phyloP scores from a whole-genome alignment of 2,113 vertebrate species.

The Dissostichus mawsoni region DNA sequence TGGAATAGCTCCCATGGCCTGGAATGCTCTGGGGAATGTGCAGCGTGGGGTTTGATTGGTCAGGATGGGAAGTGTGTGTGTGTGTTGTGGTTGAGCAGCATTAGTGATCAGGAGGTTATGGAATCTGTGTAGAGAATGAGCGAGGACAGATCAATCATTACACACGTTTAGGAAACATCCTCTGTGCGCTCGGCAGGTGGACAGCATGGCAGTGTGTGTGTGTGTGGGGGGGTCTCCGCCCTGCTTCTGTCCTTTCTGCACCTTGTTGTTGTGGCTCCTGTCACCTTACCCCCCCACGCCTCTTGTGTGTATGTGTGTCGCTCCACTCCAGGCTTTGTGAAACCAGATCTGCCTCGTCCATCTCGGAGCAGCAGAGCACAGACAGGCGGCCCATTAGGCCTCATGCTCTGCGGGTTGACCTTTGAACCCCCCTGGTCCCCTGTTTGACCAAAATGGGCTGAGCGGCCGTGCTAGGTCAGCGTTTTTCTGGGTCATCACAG shows the following conservation, averaged over 20 bases:
- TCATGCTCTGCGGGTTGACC: slow-evolving; percentile 74
- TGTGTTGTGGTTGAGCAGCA: slow-evolving; percentile 28
- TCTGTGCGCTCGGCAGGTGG: slow-evolving; percentile 69
- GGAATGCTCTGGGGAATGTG: slow-evolving; percentile 80
- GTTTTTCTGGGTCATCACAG: slow-evolving; percentile 73
- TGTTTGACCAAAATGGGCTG: slow-evolving; percentile 70
- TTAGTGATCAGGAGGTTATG: slow-evolving; percentile 55
- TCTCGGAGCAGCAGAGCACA: slow-evolving; percentile 73
- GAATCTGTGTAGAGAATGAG: slow-evolving; percentile 66
- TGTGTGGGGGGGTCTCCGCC: slow-evolving; percentile 24
- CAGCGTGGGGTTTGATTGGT: slow-evolving; percentile 53
- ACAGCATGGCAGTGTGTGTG: slow-evolving; percentile 52
- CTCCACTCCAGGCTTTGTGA: slow-evolving; percentile 72
- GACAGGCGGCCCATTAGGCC: slow-evolving; percentile 77
- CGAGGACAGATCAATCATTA: slow-evolving; percentile 71
- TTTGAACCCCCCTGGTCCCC: slow-evolving; percentile 65
- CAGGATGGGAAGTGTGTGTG: slow-evolving; percentile 35
- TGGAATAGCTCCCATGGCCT: slow-evolving; percentile 82
- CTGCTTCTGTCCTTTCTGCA: slow-evolving; percentile 72
- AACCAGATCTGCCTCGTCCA: slow-evolving; percentile 77
- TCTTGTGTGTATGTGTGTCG: slow-evolving; percentile 1
- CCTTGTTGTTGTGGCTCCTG: slow-evolving; percentile 73
- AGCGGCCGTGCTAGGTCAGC: slow-evolving; percentile 60
- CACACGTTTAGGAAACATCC: slow-evolving; percentile 60
- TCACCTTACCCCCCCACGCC: slow-evolving; percentile 46